Percentiles rank a stretch among this genome's conserved stretches.
Conservation (phyloP, 2,113 vertebrate species). For the Rana temporaria region DNA sequence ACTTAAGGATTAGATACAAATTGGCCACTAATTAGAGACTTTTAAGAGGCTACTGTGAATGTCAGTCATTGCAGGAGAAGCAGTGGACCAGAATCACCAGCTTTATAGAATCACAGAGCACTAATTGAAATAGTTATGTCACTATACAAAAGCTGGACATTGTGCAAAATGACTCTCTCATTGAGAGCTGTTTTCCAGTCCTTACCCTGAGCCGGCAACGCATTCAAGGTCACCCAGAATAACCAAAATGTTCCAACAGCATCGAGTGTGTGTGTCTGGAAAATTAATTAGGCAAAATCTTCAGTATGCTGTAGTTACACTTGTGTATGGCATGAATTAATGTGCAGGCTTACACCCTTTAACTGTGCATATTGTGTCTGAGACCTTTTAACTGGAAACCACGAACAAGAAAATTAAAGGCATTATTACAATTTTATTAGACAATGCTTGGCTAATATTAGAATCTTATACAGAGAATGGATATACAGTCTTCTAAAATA, state of each 20-base stretch:
- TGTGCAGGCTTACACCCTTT: slow-evolving; percentile 40
- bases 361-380: slow-evolving; percentile 22
- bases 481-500: neutral
- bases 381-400: neutral
- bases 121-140: slow-evolving; percentile 52
- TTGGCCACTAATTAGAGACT: slow-evolving; percentile 42
- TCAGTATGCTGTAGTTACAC: slow-evolving; percentile 50
- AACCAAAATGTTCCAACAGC: slow-evolving; percentile 52
- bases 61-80: slow-evolving; percentile 8
- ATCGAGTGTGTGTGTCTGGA: slow-evolving; percentile 54
- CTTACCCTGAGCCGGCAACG: neutral
- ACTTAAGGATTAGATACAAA: slow-evolving; percentile 43
- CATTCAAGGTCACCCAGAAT: slow-evolving; percentile 57
- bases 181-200: slow-evolving; percentile 28
- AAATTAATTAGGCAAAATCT: slow-evolving; percentile 53
- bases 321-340: slow-evolving; percentile 44
- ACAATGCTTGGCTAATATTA: neutral
- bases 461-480: neutral
- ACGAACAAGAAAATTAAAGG: neutral
- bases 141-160: slow-evolving; percentile 44
- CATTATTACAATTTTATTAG: slow-evolving; percentile 7
- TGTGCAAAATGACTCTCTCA: slow-evolving; percentile 43
- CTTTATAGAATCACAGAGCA: slow-evolving; percentile 27
- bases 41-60: slow-evolving; percentile 9
- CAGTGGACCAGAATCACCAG: neutral